Evolutionary conservation across 2,888 invertebrate species (phyloP).

Genomic region (Ashinkailepas kermadecensis): DNA sequence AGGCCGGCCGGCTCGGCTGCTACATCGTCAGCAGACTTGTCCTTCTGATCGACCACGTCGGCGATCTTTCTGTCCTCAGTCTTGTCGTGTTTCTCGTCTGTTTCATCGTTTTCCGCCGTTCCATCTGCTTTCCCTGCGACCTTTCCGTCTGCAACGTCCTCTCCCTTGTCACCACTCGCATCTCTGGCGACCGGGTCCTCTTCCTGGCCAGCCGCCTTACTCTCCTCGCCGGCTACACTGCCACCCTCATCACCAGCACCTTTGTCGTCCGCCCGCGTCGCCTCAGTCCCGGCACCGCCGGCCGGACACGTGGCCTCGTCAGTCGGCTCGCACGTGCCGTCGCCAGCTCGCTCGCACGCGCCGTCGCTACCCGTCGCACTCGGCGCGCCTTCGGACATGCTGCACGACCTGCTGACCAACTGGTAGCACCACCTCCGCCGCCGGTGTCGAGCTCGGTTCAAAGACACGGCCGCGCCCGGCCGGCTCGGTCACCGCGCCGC

Average conservation of each 20-base stretch:
- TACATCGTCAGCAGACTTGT: no score
- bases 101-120: not conserved
- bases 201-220: slow-evolving; percentile 43
- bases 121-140: not conserved
- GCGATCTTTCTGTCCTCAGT: not conserved
- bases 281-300: not conserved
- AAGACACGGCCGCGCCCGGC: not conserved
- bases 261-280: not conserved
- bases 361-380: no score
- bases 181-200: slow-evolving; percentile 38
- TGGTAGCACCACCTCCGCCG: no score
- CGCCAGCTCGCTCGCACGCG: no score
- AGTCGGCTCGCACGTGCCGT: no score
- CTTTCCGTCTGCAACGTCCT: no score
- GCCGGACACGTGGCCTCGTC: not conserved
- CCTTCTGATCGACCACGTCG: no score
- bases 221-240: slow-evolving; percentile 35
- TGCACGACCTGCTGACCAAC: no score
- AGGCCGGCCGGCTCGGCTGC: no score
- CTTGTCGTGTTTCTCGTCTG: not conserved
- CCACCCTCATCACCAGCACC: not conserved
- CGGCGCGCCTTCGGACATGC: no score
- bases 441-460: not conserved
- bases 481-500: not conserved
- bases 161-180: not conserved